phyloP scores from a whole-genome alignment of 2,888 invertebrate genomes.

The Pachliopta kotzebuea region DNA sequence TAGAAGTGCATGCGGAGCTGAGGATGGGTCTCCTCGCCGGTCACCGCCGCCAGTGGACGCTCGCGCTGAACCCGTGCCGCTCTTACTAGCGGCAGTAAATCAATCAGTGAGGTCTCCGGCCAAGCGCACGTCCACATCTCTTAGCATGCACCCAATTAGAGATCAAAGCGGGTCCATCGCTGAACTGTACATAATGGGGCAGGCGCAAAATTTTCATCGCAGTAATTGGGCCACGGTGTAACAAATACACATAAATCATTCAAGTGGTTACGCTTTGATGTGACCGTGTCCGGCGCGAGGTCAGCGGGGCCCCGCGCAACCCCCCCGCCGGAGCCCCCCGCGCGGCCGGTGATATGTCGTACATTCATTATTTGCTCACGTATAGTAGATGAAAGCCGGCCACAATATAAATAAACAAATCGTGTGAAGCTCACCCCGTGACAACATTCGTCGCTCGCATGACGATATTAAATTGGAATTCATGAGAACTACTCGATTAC shows the following conservation, averaged over 20 bases:
- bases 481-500: constrained; percentile 55
- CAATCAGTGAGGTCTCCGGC: constrained; percentile 54
- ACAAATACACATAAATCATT: constrained; percentile 75
- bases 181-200: constrained; percentile 68
- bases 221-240: constrained; percentile 70
- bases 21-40: too few relatives aligned
- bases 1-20: too few relatives aligned
- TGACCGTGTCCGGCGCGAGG: constrained; percentile 73
- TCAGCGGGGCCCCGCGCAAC: constrained; percentile 40
- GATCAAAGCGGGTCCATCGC: constrained; percentile 64
- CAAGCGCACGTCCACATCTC: constrained; percentile 41
- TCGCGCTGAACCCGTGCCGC: too few relatives aligned
- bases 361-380: constrained; percentile 78
- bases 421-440: constrained; percentile 58
- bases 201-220: constrained; percentile 67
- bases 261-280: constrained; percentile 65
- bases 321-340: constrained; percentile 14
- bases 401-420: constrained; percentile 76
- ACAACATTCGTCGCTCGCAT: constrained; percentile 60
- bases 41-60: too few relatives aligned
- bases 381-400: constrained; percentile 75
- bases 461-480: constrained; percentile 64
- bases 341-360: constrained; percentile 61
- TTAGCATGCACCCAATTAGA: constrained; percentile 63
- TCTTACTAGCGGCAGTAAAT: constrained; percentile 44